phyloP scores from a whole-genome alignment of 2,888 invertebrate genomes.

The Drosophila greeni region DNA sequence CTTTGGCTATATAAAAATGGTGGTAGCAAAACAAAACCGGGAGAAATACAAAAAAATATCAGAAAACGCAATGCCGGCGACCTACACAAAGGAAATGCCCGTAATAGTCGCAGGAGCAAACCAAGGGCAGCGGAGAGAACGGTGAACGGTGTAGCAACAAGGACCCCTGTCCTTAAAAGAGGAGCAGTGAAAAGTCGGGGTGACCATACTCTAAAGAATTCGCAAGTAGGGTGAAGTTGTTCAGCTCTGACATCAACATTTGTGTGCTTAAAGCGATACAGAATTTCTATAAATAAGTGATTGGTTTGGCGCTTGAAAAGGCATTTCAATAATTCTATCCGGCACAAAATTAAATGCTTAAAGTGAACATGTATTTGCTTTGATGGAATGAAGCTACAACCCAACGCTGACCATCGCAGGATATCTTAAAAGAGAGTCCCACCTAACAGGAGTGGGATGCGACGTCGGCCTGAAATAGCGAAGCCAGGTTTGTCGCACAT shows the following conservation, averaged over 20 bases:
- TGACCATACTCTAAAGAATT: conserved; percentile 38
- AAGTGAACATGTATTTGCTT: neutral
- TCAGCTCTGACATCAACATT: conserved; percentile 1
- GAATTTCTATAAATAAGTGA: conserved; percentile 16
- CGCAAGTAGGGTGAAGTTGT: conserved; percentile 4
- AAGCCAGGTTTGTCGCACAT: conserved; percentile 41
- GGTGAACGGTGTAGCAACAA: neutral
- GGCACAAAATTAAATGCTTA: neutral
- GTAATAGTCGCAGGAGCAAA: conserved; percentile 56
- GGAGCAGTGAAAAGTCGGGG: conserved; percentile 12
- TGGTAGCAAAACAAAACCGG: conserved; percentile 48
- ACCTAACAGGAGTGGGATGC: neutral
- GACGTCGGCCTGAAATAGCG: conserved; percentile 12
- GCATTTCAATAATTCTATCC: neutral
- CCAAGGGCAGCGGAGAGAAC: neutral
- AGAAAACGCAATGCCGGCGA: conserved; percentile 55
- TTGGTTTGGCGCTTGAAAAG: neutral
- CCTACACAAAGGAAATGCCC: conserved; percentile 64
- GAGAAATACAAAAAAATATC: conserved; percentile 25
- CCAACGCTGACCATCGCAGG: neutral
- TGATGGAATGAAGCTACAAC: neutral
- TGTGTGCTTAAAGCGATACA: conserved; percentile 1
- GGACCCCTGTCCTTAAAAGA: neutral
- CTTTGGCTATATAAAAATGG: conserved; percentile 42
- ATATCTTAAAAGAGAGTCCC: no score